phyloP scores from a whole-genome alignment of 2,797 vertebrate species.

The Gadopsis marmoratus region DNA sequence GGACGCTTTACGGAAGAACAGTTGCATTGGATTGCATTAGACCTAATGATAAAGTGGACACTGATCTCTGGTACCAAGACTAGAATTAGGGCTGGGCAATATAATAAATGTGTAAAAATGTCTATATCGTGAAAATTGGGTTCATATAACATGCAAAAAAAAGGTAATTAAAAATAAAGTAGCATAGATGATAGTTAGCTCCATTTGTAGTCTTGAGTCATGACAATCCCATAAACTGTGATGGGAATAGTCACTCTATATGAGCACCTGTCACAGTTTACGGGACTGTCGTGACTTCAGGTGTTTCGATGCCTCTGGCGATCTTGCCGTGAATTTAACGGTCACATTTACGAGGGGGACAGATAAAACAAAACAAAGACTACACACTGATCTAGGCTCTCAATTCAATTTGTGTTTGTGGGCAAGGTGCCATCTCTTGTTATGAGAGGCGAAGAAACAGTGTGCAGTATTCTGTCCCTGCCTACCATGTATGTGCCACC shows the following conservation, averaged over 20 bases:
- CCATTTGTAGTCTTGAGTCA: not conserved
- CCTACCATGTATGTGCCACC: no score
- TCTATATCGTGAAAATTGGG: no score
- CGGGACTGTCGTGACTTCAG: not conserved
- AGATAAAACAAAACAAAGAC: no score
- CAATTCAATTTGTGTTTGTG: no score
- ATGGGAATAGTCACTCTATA: not conserved
- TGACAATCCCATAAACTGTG: not conserved
- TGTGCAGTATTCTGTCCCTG: no score
- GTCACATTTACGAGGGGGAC: not conserved
- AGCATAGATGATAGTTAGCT: not conserved
- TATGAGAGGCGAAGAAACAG: no score
- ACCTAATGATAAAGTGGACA: not conserved
- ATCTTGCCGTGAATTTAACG: not conserved
- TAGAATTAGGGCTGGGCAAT: not conserved
- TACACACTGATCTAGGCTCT: no score
- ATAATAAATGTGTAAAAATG: not conserved
- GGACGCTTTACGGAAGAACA: not conserved
- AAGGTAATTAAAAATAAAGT: no score
- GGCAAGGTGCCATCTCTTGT: no score
- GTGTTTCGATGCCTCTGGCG: not conserved
- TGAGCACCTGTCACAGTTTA: not conserved
- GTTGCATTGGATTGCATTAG: not conserved
- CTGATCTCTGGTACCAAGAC: not conserved
- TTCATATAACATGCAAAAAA: no score